phyloP scores from a whole-genome alignment of 2,113 vertebrate genomes.

The Zosterops lateralis region DNA sequence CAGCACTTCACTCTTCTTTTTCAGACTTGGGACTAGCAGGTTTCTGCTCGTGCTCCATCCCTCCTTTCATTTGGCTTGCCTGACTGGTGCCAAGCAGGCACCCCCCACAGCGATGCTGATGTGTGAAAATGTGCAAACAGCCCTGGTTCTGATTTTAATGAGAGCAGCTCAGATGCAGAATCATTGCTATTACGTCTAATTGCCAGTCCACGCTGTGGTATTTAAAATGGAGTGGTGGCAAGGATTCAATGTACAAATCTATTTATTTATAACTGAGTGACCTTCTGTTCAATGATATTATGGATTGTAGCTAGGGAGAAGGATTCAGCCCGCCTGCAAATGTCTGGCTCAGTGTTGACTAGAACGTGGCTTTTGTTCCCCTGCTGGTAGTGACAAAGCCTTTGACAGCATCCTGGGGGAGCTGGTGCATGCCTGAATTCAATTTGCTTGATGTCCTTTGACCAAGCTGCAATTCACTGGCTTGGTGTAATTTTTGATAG shows the following conservation, averaged over 20 bases:
- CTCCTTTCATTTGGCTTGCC: background rate
- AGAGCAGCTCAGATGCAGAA: background rate
- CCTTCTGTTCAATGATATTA: slow-evolving; percentile 35
- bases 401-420: slow-evolving; percentile 16
- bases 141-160: background rate
- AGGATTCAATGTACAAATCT: slow-evolving; percentile 24
- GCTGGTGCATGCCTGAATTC: background rate
- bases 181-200: background rate
- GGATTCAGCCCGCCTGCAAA: background rate
- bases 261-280: slow-evolving; percentile 36
- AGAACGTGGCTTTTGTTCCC: background rate
- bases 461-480: slow-evolving; percentile 25
- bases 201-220: background rate
- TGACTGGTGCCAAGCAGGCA: background rate
- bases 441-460: slow-evolving; percentile 41
- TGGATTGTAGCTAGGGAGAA: background rate
- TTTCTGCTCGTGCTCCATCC: background rate
- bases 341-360: background rate
- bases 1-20: background rate
- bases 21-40: background rate
- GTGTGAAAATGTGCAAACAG: background rate
- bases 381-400: slow-evolving; percentile 9
- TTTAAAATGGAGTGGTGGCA: slow-evolving; percentile 18
- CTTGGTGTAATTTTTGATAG: background rate
- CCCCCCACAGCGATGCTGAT: accelerated